Evolutionary conservation across 2,888 invertebrate species (phyloP).

Genomic region (Allygus modestus): DNA sequence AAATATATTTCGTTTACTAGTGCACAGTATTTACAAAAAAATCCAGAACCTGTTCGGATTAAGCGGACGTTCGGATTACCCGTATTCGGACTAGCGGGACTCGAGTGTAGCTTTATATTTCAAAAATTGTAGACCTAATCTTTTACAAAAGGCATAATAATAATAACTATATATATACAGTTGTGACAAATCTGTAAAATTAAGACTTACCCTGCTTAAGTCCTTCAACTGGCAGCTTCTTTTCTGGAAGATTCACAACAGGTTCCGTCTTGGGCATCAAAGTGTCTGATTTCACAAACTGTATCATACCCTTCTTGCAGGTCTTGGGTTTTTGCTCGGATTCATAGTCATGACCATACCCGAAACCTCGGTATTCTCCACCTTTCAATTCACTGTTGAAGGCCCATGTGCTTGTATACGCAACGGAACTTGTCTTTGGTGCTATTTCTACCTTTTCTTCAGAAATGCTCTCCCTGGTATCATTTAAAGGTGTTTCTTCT

Average conservation of each 20-base stretch:
- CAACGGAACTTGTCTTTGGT: constrained; percentile 62
- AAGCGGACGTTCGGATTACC: too few relatives aligned
- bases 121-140: too few relatives aligned
- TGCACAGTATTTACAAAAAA: too few relatives aligned
- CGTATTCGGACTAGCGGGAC: too few relatives aligned
- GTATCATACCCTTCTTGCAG: constrained; percentile 74
- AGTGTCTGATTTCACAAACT: constrained; percentile 78
- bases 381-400: constrained; percentile 75
- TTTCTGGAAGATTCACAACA: constrained; percentile 17
- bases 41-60: too few relatives aligned
- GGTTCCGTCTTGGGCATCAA: constrained; percentile 69
- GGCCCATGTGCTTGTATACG: constrained; percentile 77
- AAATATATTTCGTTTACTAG: too few relatives aligned
- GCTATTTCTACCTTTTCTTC: background rate
- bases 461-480: background rate
- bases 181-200: too few relatives aligned
- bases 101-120: too few relatives aligned
- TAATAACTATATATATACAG: too few relatives aligned
- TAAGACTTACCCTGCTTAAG: constrained; percentile 11
- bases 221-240: constrained; percentile 4
- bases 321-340: constrained; percentile 71
- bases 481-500: background rate
- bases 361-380: constrained; percentile 76
- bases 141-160: too few relatives aligned
- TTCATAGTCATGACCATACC: constrained; percentile 73